Evolutionary conservation across 2,113 vertebrate genomes (phyloP), one percentile per base, ranked within the genome.

Genomic region (Indri indri): DNA sequence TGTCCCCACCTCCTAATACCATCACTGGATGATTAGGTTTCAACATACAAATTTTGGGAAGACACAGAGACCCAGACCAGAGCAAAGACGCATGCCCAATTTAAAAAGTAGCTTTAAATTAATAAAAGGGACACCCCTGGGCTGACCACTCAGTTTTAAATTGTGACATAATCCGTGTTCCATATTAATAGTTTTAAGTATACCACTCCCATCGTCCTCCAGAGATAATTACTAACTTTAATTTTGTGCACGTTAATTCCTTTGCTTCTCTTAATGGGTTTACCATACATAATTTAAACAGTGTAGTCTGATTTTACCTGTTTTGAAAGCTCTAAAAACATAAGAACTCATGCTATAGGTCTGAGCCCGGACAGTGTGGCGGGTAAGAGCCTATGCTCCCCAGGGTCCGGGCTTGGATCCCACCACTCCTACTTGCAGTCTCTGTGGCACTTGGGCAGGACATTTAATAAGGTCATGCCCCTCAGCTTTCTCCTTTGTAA

Each of bases 301-400:
- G 10, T 12, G 6, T 30, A n/a, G 16, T 27, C 22, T 5, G 50
- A 6, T 13, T 27, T 20, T 16, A 0, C 52, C 79, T 17, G 6
- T 32, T 45, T 37, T 27, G 18, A 54, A 30, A 45, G 18, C 32
- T 85, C 45, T 13, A 25, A 63, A n/a, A 37, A 87, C 9, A 25
- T 37, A 40, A 27, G 22, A 37, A n/a, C 45, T 34, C 1, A 0
- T 5, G 3, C 27, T 16, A 0, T n/a, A 2, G 1, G 23, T 3
- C 3, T 47, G 54, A 73, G 45, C 34, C 52, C 1, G 13, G 11
- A 13, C 4, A 1, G 4, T 0, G 12, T 0, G 2, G 37, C 32
- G 27, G 74, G 25, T 16, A 6, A 13, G n/a, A 70, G 61, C 10
- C 2, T 7, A 17, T 5, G 0, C n/a, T 6, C 34, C 30, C 20